Percentiles rank a stretch among this genome's conserved stretches.
These are phyloP conservation scores for Galerucella pusilla DNA, from an alignment of 2,888 invertebrate genomes.

Conservation along the genomic window DNA sequence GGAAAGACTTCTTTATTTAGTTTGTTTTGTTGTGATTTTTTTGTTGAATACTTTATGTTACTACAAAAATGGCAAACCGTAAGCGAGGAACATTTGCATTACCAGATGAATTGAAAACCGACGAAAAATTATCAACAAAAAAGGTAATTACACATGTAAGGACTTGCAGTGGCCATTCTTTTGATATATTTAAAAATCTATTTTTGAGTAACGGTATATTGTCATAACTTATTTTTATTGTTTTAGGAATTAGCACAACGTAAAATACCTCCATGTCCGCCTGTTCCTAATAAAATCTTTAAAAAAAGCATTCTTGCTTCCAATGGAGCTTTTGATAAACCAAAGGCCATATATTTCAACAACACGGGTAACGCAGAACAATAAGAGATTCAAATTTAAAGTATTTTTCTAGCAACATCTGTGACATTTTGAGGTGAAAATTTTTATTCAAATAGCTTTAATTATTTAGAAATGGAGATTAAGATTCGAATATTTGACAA, in stretches of 20 bases:
- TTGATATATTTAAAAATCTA: slow-evolving; percentile 6
- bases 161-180: slow-evolving; percentile 15
- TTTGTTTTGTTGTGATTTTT: slow-evolving; percentile 40
- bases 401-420: too few relatives aligned
- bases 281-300: slow-evolving; percentile 47
- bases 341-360: slow-evolving; percentile 48
- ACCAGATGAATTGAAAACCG: slow-evolving; percentile 48
- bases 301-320: slow-evolving; percentile 45
- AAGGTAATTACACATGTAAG: slow-evolving; percentile 44
- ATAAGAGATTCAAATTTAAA: too few relatives aligned
- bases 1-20: slow-evolving; percentile 36
- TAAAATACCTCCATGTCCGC: slow-evolving; percentile 49
- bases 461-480: neutral
- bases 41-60: slow-evolving; percentile 34
- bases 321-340: slow-evolving; percentile 41
- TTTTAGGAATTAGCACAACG: slow-evolving; percentile 49
- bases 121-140: slow-evolving; percentile 51
- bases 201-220: slow-evolving; percentile 16
- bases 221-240: slow-evolving; percentile 15
- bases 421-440: neutral
- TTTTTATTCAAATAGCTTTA: neutral
- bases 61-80: slow-evolving; percentile 47
- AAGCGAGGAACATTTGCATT: slow-evolving; percentile 45
- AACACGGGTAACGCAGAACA: slow-evolving; percentile 43
- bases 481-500: neutral